Conservation (phyloP, 2,113 vertebrate species). For the Periophthalmodon schlosseri region DNA sequence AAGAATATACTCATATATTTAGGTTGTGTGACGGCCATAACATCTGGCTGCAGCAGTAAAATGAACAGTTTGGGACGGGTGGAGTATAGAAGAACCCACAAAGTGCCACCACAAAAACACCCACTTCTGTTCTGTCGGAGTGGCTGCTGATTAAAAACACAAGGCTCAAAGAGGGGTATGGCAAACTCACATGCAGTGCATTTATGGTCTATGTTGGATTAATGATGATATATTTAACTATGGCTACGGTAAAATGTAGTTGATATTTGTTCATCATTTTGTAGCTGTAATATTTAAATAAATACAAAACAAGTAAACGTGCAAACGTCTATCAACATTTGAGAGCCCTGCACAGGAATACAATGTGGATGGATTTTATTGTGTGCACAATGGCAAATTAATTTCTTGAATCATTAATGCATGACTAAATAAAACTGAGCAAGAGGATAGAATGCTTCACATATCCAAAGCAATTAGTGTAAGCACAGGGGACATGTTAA, state of each 20-base stretch:
- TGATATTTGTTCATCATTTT: background rate
- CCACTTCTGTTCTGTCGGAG: slow-evolving; percentile 36
- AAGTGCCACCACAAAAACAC: slow-evolving; percentile 56
- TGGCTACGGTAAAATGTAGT: background rate
- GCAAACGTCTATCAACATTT: no score
- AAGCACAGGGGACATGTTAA: background rate
- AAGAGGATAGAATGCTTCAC: background rate
- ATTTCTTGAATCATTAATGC: background rate
- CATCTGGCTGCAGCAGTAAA: slow-evolving; percentile 57
- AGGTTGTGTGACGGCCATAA: slow-evolving; percentile 28
- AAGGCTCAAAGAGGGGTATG: slow-evolving; percentile 18
- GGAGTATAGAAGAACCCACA: slow-evolving; percentile 50
- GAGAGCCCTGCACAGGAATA: no score
- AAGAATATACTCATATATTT: background rate
- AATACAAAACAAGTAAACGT: no score
- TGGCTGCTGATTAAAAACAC: slow-evolving; percentile 53
- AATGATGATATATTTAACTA: background rate
- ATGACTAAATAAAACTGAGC: background rate
- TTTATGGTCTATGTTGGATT: no score
- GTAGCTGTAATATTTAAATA: background rate
- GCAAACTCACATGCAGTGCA: slow-evolving; percentile 13
- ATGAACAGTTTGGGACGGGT: slow-evolving; percentile 45
- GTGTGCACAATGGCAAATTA: no score
- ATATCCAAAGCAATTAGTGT: slow-evolving; percentile 30
- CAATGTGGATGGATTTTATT: no score